Evolutionary conservation across 2,888 invertebrate species (phyloP).

Genomic region (Agriopis marginaria): DNA sequence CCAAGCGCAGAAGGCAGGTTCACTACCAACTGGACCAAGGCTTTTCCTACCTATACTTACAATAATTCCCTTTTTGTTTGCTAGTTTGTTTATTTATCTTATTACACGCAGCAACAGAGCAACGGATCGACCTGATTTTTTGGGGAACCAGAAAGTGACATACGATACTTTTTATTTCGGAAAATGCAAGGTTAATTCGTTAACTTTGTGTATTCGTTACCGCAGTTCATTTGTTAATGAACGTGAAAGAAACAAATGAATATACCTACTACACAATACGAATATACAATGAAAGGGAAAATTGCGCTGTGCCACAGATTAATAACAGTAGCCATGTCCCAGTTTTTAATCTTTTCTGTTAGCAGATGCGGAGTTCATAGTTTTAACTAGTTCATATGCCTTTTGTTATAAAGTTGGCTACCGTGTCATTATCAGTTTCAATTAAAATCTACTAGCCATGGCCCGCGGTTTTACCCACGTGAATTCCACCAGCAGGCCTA

Average conservation of each 20-base stretch:
- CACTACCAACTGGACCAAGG: too few species aligned
- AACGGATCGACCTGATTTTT: too few species aligned
- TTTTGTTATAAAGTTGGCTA: slow-evolving; percentile 23
- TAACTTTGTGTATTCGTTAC: background rate
- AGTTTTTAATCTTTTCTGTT: slow-evolving; percentile 19
- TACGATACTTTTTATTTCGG: too few species aligned
- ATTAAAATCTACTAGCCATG: too few species aligned
- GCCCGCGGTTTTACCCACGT: too few species aligned
- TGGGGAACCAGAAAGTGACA: too few species aligned
- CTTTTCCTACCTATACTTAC: too few species aligned
- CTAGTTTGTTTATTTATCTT: too few species aligned
- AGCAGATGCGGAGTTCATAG: slow-evolving; percentile 14
- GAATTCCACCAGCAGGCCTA: too few species aligned
- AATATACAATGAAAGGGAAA: slow-evolving; percentile 31
- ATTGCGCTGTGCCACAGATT: slow-evolving; percentile 13
- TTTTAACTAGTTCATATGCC: slow-evolving; percentile 25
- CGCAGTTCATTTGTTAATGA: slow-evolving; percentile 9
- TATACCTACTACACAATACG: slow-evolving; percentile 29
- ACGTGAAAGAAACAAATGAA: slow-evolving; percentile 25
- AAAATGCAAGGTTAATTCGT: background rate
- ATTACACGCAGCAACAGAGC: too few species aligned
- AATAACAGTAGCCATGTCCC: slow-evolving; percentile 14
- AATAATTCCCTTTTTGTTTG: too few species aligned
- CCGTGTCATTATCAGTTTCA: slow-evolving; percentile 6
- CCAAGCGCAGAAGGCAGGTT: too few species aligned